A percentile compares a stretch with the other conserved stretches of the same genome.
phyloP scores from a whole-genome alignment of 2,113 vertebrate species.

The Pagrus major region DNA sequence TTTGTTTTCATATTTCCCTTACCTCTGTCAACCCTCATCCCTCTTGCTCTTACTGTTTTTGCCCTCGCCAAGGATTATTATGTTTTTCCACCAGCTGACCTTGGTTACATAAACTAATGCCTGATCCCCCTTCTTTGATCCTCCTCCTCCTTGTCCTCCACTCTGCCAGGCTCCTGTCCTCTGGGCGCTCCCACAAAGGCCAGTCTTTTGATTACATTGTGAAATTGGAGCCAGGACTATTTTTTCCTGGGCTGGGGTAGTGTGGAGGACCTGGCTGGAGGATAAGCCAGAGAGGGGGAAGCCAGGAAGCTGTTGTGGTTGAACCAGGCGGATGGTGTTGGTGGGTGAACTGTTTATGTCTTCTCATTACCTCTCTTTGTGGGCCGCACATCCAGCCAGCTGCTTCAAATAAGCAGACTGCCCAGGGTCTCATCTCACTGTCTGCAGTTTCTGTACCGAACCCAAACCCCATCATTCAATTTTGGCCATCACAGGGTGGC shows the following conservation, averaged over 20 bases:
- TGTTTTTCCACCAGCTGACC: slow-evolving; percentile 67
- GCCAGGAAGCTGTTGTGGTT: slow-evolving; percentile 56
- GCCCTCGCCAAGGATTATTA: slow-evolving; percentile 44
- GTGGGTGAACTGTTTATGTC: slow-evolving; percentile 41
- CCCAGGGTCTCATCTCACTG: slow-evolving; percentile 10
- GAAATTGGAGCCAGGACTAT: slow-evolving; percentile 65
- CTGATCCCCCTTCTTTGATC: slow-evolving; percentile 43
- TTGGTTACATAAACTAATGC: slow-evolving; percentile 73
- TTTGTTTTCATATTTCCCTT: slow-evolving; percentile 76
- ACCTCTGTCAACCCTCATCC: slow-evolving; percentile 32
- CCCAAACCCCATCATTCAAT: slow-evolving; percentile 3
- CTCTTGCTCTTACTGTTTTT: slow-evolving; percentile 38
- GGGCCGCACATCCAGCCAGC: slow-evolving; percentile 23
- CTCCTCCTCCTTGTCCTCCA: slow-evolving; percentile 38
- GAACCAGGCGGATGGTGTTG: slow-evolving; percentile 35
- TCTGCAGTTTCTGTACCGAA: slow-evolving; percentile 28
- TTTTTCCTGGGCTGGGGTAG: slow-evolving; percentile 64
- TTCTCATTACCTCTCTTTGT: slow-evolving; percentile 46
- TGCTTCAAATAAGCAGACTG: slow-evolving; percentile 36
- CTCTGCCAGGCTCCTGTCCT: slow-evolving; percentile 58
- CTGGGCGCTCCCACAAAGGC: slow-evolving; percentile 56
- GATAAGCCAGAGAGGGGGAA: slow-evolving; percentile 13
- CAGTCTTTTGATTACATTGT: slow-evolving; percentile 74
- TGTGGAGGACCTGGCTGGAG: slow-evolving; percentile 23
- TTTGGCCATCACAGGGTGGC: background rate